A percentile compares a stretch with the other conserved stretches of the same genome.
These are phyloP conservation scores for Caenorhabditis remanei DNA, from an alignment of 1,140 invertebrate genomes.

Conservation along the genomic window DNA sequence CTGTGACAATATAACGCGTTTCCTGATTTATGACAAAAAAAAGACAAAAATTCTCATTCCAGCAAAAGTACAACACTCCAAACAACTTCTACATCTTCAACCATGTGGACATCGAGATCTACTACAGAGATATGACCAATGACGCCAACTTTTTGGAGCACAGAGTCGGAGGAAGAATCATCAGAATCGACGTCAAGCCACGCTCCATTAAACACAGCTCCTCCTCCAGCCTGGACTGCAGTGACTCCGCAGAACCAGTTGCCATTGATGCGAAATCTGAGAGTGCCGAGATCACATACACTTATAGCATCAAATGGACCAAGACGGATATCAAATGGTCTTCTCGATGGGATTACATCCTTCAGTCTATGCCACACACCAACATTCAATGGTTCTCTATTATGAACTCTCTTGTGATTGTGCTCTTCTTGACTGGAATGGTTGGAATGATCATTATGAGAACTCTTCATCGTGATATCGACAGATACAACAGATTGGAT, in stretches of 20 bases:
- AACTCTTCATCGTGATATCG: conserved; percentile 97
- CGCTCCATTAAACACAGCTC: conserved; percentile 79
- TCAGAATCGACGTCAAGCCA: conserved; percentile 86
- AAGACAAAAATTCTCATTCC: not conserved
- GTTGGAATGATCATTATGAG: conserved; percentile 96
- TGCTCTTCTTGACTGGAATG: conserved; percentile 90
- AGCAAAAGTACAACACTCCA: conserved; percentile 78
- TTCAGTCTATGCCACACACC: conserved; percentile 96
- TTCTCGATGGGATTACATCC: conserved; percentile 98
- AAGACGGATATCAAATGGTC: conserved; percentile 95
- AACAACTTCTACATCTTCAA: conserved; percentile 93
- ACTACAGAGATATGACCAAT: conserved; percentile 92
- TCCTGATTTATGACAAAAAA: not conserved
- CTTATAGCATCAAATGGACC: conserved; percentile 88
- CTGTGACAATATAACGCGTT: too few species aligned
- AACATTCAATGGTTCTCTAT: conserved; percentile 85
- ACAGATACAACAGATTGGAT: conserved; percentile 92
- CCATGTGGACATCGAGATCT: conserved; percentile 92
- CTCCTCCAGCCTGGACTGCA: conserved; percentile 79
- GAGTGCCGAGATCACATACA: conserved; percentile 85
- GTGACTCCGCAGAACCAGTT: conserved; percentile 80
- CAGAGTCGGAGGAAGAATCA: conserved; percentile 89
- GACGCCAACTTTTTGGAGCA: conserved; percentile 81
- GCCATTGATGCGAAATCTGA: conserved; percentile 82
- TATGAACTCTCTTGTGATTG: conserved; percentile 82